Percentiles rank a stretch among this genome's conserved stretches.
Conservation (phyloP, 2,888 invertebrate genomes). For the Amaurobius ferox region DNA sequence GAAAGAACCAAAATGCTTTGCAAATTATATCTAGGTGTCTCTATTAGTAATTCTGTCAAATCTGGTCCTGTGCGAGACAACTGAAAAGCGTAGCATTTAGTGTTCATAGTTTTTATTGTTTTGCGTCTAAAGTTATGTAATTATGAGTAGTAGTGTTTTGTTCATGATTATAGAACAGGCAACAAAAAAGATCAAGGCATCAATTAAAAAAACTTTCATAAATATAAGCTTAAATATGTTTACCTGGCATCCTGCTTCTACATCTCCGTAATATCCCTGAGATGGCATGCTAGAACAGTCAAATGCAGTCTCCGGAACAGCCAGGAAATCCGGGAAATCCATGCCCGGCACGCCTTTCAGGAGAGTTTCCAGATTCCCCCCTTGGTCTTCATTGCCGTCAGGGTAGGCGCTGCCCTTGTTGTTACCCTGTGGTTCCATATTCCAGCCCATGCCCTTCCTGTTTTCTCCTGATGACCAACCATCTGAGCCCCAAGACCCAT, state of each 20-base stretch:
- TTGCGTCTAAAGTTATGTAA: no score
- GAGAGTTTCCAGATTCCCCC: constrained; percentile 39
- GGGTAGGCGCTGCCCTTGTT: constrained; percentile 48
- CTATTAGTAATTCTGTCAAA: no score
- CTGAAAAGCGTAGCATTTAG: no score
- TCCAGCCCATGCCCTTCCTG: constrained; percentile 9
- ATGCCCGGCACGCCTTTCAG: constrained; percentile 84
- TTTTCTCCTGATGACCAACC: constrained; percentile 24
- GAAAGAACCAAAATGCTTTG: no score
- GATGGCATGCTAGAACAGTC: constrained; percentile 70
- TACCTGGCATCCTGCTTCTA: constrained; percentile 74
- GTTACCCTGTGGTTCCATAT: constrained; percentile 34
- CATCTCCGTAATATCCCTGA: constrained; percentile 74
- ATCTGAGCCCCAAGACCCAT: constrained; percentile 7
- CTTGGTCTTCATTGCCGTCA: constrained; percentile 17
- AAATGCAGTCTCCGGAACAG: constrained; percentile 74
- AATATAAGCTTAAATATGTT: no score
- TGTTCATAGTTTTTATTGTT: no score
- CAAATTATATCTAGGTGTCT: no score
- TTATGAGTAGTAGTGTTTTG: no score
- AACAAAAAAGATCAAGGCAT: no score
- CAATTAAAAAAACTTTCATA: no score
- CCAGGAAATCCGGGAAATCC: constrained; percentile 82
- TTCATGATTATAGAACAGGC: no score
- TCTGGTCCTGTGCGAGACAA: no score